Evolutionary conservation across 2,113 vertebrate genomes (phyloP), one percentile per base, ranked within the genome.

Genomic region (Muntiacus reevesi): DNA sequence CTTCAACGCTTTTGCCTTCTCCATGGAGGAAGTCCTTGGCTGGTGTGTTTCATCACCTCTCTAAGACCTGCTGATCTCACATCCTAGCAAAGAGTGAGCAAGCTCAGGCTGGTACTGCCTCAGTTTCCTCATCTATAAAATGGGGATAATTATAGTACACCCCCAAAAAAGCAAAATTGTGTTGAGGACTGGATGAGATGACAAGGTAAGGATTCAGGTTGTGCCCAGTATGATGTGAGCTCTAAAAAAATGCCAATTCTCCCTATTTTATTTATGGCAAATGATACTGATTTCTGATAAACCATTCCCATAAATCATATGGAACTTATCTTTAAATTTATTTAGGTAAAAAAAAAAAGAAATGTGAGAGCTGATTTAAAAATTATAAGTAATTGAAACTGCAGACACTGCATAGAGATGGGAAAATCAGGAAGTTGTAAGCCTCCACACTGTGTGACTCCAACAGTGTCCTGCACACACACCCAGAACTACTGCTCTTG

Each of bases 401-500:
- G 3, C 7, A 45, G 55, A 28, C 13, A 9, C 23, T 6, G 8
- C 43, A 40, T 14, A 50, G 30, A 57, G 17, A 28, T 36, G 10
- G 13, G 17, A 43, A 33, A 40, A 25, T 28, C 27, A 6, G 3
- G 23, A 21, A 28, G 21, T 1, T 16, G 13, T 3, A 12, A 79
- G 17, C 23, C 52, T 84, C 52, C 11, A 2, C 9, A 4, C 14
- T 3, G 23, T 33, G 60, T 36, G 47, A 7, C 57, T 4, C 0
- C 1, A 11, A 30, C 11, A 0, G 5, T 0, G 62, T 33, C 76
- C 64, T 30, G 50, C 55, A 59, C 19, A 5, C 27, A 2, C n/a
- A 6, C 57, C 62, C 21, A 21, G 81, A 86, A 19, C 30, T 11
- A 28, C 40, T 8, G 0, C 50, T 21, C 1, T 6, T 2, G 1